A percentile compares a stretch with the other conserved stretches of the same genome.
Conservation (phyloP, 92 coral and sea anemone species). For the Hydrozoanthus gracilis region DNA sequence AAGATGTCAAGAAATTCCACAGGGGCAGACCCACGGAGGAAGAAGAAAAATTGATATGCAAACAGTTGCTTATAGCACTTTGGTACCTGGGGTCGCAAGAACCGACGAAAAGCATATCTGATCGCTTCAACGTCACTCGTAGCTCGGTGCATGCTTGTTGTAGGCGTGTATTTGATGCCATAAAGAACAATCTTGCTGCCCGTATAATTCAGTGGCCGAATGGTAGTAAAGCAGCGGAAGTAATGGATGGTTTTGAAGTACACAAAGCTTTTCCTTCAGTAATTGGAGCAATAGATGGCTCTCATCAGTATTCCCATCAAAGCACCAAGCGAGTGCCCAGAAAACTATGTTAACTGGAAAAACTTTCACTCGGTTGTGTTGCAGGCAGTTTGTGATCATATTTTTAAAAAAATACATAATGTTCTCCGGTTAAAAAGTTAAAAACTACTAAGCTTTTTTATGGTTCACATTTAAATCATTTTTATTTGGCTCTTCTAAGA, state of each 20-base stretch:
- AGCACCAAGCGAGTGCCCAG: conserved; percentile 40
- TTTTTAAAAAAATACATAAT: too few species aligned
- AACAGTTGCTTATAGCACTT: conserved; percentile 36
- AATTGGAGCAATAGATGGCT: conserved; percentile 55
- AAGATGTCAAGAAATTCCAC: conserved; percentile 44
- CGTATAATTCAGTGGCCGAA: conserved; percentile 21
- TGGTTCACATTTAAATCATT: too few species aligned
- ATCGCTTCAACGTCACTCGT: conserved; percentile 36
- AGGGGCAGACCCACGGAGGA: conserved; percentile 30
- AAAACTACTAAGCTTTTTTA: too few species aligned
- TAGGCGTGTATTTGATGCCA: neutral
- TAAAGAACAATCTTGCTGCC: conserved; percentile 31
- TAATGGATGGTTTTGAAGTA: conserved; percentile 17
- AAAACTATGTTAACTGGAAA: conserved; percentile 56
- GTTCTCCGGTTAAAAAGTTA: too few species aligned
- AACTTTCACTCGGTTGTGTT: conserved; percentile 48
- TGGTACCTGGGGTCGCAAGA: conserved; percentile 43
- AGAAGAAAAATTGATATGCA: conserved; percentile 29
- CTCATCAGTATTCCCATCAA: conserved; percentile 51
- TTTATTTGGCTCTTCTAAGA: too few species aligned
- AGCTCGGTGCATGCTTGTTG: conserved; percentile 32
- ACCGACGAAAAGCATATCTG: neutral
- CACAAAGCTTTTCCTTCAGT: conserved; percentile 34
- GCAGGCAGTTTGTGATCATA: conserved; percentile 38
- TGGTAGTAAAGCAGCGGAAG: neutral